Conservation (phyloP, 2,888 invertebrate genomes). For the Neuroscelio doddi region DNA sequence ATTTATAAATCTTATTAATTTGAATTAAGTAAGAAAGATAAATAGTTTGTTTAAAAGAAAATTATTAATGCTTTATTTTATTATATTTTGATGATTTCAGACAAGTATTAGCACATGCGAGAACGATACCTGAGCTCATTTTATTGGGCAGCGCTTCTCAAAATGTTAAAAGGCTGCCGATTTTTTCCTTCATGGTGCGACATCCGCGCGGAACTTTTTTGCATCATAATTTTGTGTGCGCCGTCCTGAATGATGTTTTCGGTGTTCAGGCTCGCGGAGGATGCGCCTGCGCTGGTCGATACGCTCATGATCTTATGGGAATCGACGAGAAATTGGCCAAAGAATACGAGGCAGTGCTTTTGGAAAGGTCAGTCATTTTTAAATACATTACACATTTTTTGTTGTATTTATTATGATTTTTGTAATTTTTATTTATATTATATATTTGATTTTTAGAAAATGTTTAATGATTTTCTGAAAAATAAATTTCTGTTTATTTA, state of each 20-base stretch:
- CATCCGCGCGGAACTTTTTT: constrained; percentile 87
- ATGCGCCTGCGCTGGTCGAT: constrained; percentile 86
- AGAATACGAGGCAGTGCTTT: constrained; percentile 82
- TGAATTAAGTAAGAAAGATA: no score
- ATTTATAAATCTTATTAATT: no score
- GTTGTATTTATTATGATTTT: no score
- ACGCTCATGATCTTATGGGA: constrained; percentile 88
- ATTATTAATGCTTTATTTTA: no score
- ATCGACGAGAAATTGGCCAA: constrained; percentile 84
- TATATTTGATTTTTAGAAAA: no score
- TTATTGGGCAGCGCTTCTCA: constrained; percentile 82
- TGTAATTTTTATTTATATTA: no score
- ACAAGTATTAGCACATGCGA: constrained; percentile 85
- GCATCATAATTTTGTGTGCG: constrained; percentile 90
- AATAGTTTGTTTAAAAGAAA: no score
- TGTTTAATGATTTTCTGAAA: no score
- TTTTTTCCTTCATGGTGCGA: constrained; percentile 89
- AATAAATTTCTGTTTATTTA: no score
- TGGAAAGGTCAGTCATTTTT: constrained; percentile 74
- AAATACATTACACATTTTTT: no score
- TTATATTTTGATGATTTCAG: no score
- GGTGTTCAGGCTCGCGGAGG: constrained; percentile 91
- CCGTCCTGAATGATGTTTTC: constrained; percentile 91
- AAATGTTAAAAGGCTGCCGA: constrained; percentile 81
- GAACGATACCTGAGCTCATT: constrained; percentile 85